These are phyloP conservation scores for Epinephelus fuscoguttatus DNA, from an alignment of 2,113 vertebrate species.

Conservation along the genomic window DNA sequence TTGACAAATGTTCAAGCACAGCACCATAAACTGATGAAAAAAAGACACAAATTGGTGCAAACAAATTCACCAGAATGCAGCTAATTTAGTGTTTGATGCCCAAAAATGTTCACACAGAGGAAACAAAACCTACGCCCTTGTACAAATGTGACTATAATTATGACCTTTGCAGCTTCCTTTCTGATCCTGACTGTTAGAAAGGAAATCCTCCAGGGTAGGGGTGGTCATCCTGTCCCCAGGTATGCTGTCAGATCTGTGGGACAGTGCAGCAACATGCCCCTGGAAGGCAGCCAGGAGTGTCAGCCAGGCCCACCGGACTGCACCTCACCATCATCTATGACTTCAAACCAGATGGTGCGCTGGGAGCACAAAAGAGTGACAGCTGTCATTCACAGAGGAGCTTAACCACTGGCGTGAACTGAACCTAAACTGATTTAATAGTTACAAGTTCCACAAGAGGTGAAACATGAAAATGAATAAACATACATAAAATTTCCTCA, in stretches of 20 bases:
- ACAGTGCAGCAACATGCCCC: conserved; percentile 34
- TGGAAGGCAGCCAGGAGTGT: conserved; percentile 34
- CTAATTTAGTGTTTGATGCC: too few relatives aligned
- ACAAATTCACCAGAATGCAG: too few relatives aligned
- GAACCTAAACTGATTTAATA: conserved; percentile 4
- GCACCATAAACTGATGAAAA: too few relatives aligned
- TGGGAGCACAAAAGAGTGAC: conserved; percentile 60
- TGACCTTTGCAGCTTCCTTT: conserved; percentile 39
- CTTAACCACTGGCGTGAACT: conserved; percentile 7
- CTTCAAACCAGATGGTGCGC: conserved; percentile 70
- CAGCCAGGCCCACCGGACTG: conserved; percentile 7
- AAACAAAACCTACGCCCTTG: too few relatives aligned
- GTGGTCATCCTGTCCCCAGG: conserved; percentile 48
- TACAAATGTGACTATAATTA: conserved; percentile 31
- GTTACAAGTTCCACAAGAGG: background rate
- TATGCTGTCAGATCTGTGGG: conserved; percentile 34
- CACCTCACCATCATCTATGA: conserved; percentile 25
- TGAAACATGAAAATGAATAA: background rate
- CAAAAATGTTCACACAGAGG: too few relatives aligned
- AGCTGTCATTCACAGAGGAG: conserved; percentile 67
- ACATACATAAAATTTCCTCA: background rate
- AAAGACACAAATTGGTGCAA: too few relatives aligned
- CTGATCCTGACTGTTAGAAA: conserved; percentile 27
- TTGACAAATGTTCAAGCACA: too few relatives aligned
- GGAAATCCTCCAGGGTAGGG: conserved; percentile 66